Base-by-base conservation (phyloP, 2,797 vertebrate species). In the Spinus olivaceus region DNA sequence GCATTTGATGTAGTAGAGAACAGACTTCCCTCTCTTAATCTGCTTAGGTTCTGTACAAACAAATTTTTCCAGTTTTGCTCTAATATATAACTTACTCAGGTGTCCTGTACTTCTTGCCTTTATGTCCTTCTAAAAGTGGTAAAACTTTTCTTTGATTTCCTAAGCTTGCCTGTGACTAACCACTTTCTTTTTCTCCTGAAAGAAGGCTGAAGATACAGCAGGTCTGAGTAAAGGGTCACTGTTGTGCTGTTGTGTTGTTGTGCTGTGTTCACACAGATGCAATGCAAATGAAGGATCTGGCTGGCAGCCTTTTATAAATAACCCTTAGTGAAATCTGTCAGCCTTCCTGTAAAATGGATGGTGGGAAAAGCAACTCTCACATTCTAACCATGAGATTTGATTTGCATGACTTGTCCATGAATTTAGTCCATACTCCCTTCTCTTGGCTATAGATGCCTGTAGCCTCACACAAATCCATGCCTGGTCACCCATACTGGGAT, bases 21-120 rank as follows among this genome's bases (percentile, higher is more conserved):
- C 5, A 0, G 0, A 16, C 10, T 57, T 57, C 15, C 18, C 6
- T 8, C 4, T 47, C 8, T 44, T 61, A 53, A n/a, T 37, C 4
- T 24, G 11, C 50, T 72, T 70, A 82, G 8, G 3, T 61, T 86
- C 57, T 50, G 30, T 50, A 44, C 6, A 56, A 73, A 77, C 39
- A 60, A 77, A 28, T 20, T 20, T 15, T 53, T 76, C 42, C 24
- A 19, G 15, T 69, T 88, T 84, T 61, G 35, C 15, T 79, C 14
- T 67, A 60, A 42, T 30, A 16, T 4, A 20, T 24, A 41, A 49
- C 30, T 79, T 67, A 63, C 12, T 39, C 10, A 59, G 19, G 0
- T 8, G n/a, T 14, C 2, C 13, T 56, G 20, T 23, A 80, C 14
- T 60, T 86, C 44, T 67, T 82, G 14, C 5, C 21, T 71, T 69